Evolutionary conservation across 64 coral and sea anemone species (phyloP), one percentile per base, ranked within the genome.

Genomic region (Anthopleura sola): DNA sequence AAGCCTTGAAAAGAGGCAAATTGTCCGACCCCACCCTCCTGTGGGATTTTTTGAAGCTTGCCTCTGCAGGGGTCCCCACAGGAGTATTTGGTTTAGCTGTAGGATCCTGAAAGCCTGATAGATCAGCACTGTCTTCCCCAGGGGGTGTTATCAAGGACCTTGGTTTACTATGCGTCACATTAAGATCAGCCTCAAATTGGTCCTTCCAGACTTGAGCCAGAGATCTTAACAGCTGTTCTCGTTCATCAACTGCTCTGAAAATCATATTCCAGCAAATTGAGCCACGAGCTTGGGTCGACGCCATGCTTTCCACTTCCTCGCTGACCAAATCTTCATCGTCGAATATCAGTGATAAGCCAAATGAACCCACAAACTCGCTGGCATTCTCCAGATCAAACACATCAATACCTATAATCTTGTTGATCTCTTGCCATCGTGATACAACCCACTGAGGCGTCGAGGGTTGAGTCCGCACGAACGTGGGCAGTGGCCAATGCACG

Each of bases 381-480:
- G 84, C 15, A 0, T 46, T 44, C 2, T 48, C 78, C 19, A 98
- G 75, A 24, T 98, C 92, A 51, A 91, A 98, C 46, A 98, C 83
- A 39, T 98, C 95, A 9, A 98, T 84, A 0, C 95, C 95, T 20
- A 98, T 92, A 20, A 98, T 89, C 60, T 88, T 91, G 39, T 88
- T 91, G 16, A 94, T 82, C 10, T 83, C 78, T 78, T 94, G 88
- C 49, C 87, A 88, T 82, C 94, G 89, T 32, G 95, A 90, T 86
- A 98, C 92, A 36, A 98, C 95, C 92, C 95, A 98, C 32, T 98
- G 95, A 50, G 95, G 95, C 8, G 95, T 98, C 2, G 95, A 98
- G 16, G 95, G 95, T 37, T 87, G 82, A 8, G 89, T 89, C 77
- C 95, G 92, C 69, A 92, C 81, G 37, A 94, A 98, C 5, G 88